A percentile compares a stretch with the other conserved stretches of the same genome.
These are phyloP conservation scores for Drosophila auraria DNA, from an alignment of 1,140 invertebrate species.

Conservation along the genomic window DNA sequence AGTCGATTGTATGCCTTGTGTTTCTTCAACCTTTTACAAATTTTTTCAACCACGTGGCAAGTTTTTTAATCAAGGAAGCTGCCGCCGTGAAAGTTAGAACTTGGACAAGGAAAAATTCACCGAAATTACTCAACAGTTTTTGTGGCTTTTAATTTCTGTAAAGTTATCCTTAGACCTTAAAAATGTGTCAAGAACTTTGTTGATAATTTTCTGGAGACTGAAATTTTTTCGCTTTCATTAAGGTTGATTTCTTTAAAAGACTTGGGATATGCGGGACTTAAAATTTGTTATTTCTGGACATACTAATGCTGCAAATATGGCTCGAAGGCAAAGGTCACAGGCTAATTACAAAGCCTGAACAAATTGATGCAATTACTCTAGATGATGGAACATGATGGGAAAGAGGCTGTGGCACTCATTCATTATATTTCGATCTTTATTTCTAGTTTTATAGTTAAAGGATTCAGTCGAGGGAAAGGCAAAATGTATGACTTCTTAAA, in stretches of 20 bases:
- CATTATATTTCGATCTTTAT: too few species aligned
- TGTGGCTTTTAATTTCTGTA: slow-evolving; percentile 19
- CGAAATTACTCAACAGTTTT: not conserved
- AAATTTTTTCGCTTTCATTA: not conserved
- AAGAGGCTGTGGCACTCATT: slow-evolving; percentile 1
- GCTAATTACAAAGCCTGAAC: slow-evolving; percentile 31
- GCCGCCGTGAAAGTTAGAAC: slow-evolving; percentile 7
- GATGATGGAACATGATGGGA: slow-evolving; percentile 3
- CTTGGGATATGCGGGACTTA: not conserved
- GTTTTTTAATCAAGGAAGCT: slow-evolving; percentile 23
- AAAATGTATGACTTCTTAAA: too few species aligned
- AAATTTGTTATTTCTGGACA: not conserved
- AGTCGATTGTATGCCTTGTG: not conserved
- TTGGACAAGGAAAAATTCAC: not conserved
- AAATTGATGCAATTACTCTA: slow-evolving; percentile 46
- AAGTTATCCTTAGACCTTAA: not conserved
- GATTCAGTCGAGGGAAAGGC: not conserved
- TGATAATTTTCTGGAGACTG: not conserved
- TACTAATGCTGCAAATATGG: not conserved
- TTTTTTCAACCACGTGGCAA: not conserved
- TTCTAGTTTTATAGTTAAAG: not conserved
- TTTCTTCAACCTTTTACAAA: not conserved
- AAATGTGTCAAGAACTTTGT: not conserved
- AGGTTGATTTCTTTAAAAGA: not conserved
- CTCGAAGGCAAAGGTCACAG: slow-evolving; percentile 4